Conservation (phyloP, 2,888 invertebrate genomes). For the Germaria angustata region DNA sequence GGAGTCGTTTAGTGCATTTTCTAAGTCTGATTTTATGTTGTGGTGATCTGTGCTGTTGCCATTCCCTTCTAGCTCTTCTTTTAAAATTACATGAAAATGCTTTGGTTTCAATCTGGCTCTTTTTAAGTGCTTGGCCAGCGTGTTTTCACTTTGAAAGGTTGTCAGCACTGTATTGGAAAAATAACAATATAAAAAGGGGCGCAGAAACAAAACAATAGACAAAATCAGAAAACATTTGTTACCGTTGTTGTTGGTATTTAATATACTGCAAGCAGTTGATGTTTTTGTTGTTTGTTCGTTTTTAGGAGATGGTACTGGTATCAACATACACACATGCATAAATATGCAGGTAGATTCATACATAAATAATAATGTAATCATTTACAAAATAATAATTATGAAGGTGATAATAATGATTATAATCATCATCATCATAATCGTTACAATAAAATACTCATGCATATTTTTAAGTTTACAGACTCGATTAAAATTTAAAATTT, state of each 20-base stretch:
- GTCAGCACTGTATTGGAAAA: not conserved
- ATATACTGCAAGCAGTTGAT: conserved; percentile 5
- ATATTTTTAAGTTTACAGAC: not conserved
- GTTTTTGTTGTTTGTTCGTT: not conserved
- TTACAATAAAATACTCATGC: not conserved
- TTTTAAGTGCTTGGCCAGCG: too few relatives aligned
- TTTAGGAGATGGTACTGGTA: conserved; percentile 2
- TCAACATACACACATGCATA: conserved; percentile 2
- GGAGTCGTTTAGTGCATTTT: too few relatives aligned
- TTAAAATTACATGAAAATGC: too few relatives aligned
- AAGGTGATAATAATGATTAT: conserved; percentile 2
- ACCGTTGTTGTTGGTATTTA: conserved; percentile 57
- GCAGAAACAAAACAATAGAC: conserved; percentile 53
- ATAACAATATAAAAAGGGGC: conserved; percentile 2
- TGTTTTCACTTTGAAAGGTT: too few relatives aligned
- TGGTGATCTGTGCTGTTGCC: too few relatives aligned
- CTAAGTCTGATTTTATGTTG: too few relatives aligned
- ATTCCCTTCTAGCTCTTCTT: too few relatives aligned
- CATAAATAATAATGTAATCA: not conserved
- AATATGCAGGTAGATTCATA: not conserved
- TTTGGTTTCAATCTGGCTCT: too few relatives aligned
- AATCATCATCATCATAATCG: not conserved
- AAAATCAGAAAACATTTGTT: conserved; percentile 49
- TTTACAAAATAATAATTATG: conserved; percentile 10
- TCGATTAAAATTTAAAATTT: not conserved